Evolutionary conservation across 1,140 invertebrate species (phyloP), one percentile per base, ranked within the genome.

Genomic region (Apis cerana): DNA sequence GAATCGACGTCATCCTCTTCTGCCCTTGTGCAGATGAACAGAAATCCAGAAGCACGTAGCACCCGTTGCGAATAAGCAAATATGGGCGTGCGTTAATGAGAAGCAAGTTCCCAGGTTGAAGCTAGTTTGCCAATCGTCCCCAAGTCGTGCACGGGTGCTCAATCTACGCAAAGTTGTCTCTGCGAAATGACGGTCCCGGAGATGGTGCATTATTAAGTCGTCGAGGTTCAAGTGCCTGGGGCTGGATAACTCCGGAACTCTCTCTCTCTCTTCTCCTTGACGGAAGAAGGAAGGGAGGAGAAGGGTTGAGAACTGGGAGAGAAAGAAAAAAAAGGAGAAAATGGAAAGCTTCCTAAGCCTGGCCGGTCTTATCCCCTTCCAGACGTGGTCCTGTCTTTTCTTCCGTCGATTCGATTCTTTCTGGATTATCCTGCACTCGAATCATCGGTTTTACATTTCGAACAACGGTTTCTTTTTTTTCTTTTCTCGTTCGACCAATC

Each of bases 171-270:
- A 87, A 88, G 74, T 85, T 85, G 72, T 85, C 70, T 64, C 64
- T 67, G 52, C 67, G 69, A 78, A 87, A 85, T 85, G 71, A 85
- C 69, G 75, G 71, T 83, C 77, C 81, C 83, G 71, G 50, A 68
- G 65, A 83, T 80, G 72, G n/a, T 80, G 67, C 75, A 89, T 89
- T 88, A 88, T 86, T 86, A 88, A 84, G 81, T 86, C 67, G 48
- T 43, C 61, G 48, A 67, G 75, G 50, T 82, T 76, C 67, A 58
- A 79, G 59, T 78, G 77, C 62, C 70, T 56, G 68, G 33, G 68
- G 58, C 23, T 33, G 48, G 56, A 33, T 78, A 84, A 71, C 56
- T 54, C 54, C 21, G 54, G 17, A 62, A 70, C 64, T 75, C 33
- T 43, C 33, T 43, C 4, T 23, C 33, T 19, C 58, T 23, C 65